Conservation (phyloP, 1,140 invertebrate species). For the Hermetia illucens region DNA sequence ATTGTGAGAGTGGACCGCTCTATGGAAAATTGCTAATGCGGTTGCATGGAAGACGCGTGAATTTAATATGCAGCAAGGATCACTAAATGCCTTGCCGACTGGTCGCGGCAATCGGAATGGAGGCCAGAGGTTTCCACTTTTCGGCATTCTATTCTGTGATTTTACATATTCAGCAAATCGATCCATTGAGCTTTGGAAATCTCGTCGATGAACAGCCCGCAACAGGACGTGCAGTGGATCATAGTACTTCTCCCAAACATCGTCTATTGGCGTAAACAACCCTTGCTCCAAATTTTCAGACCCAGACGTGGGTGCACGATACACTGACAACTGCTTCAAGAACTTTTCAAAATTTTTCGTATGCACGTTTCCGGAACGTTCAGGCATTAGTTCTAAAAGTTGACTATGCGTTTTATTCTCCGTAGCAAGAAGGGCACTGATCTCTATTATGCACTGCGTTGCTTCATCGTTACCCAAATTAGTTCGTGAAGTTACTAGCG, state of each 20-base stretch:
- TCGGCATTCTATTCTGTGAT: constrained; percentile 48
- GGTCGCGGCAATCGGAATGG: constrained; percentile 60
- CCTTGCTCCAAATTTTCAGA: constrained; percentile 79
- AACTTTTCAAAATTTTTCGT: constrained; percentile 80
- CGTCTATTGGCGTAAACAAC: constrained; percentile 77
- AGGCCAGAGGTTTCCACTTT: constrained; percentile 59
- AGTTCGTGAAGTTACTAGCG: constrained; percentile 77
- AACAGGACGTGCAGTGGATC: constrained; percentile 87
- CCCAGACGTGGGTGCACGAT: constrained; percentile 37
- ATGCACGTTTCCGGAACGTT: constrained; percentile 80
- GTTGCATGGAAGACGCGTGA: constrained; percentile 75
- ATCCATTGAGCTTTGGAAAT: constrained; percentile 91
- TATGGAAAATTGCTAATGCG: constrained; percentile 69
- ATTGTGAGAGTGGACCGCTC: constrained; percentile 58
- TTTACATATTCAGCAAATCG: constrained; percentile 64
- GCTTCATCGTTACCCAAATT: constrained; percentile 66
- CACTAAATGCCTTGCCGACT: constrained; percentile 49
- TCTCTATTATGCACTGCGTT: constrained; percentile 72
- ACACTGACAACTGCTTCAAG: constrained; percentile 45
- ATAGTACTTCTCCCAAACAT: constrained; percentile 84
- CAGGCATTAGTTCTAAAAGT: constrained; percentile 87
- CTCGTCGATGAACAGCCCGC: constrained; percentile 77
- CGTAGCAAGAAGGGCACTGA: constrained; percentile 83
- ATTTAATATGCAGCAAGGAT: constrained; percentile 53
- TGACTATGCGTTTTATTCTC: constrained; percentile 92